Evolutionary conservation across 2,888 invertebrate genomes (phyloP).

Genomic region (Gibbula magus): DNA sequence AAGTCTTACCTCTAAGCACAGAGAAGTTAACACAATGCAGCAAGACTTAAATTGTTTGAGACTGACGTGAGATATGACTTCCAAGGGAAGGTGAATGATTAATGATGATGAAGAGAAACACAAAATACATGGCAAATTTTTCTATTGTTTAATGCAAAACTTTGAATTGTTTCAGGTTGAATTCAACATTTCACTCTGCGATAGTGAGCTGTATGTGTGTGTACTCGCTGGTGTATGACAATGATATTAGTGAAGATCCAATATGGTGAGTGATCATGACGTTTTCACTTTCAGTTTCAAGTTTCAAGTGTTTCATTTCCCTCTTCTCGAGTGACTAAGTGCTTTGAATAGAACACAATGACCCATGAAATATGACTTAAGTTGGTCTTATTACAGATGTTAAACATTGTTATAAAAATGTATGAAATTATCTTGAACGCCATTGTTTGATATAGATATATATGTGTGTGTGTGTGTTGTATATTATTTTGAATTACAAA

Average conservation of each 20-base stretch:
- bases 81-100: no score
- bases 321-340: neutral
- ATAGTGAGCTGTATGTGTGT: conserved; percentile 70
- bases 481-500: no score
- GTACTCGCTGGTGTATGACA: conserved; percentile 69
- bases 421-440: neutral
- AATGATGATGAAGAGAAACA: no score
- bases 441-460: no score
- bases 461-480: no score
- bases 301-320: neutral
- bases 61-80: no score
- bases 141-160: no score
- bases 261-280: conserved; percentile 63
- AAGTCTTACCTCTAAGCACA: no score
- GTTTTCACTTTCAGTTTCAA: neutral
- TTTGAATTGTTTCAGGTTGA: conserved; percentile 58
- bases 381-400: neutral
- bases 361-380: neutral
- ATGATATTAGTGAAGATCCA: conserved; percentile 60
- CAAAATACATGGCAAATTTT: no score
- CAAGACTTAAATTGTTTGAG: no score
- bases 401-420: neutral
- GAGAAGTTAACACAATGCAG: no score
- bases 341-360: neutral
- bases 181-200: conserved; percentile 69